Percentiles rank a stretch among this genome's conserved stretches.
phyloP scores from a whole-genome alignment of 2,113 vertebrate genomes.

The Sardina pilchardus region DNA sequence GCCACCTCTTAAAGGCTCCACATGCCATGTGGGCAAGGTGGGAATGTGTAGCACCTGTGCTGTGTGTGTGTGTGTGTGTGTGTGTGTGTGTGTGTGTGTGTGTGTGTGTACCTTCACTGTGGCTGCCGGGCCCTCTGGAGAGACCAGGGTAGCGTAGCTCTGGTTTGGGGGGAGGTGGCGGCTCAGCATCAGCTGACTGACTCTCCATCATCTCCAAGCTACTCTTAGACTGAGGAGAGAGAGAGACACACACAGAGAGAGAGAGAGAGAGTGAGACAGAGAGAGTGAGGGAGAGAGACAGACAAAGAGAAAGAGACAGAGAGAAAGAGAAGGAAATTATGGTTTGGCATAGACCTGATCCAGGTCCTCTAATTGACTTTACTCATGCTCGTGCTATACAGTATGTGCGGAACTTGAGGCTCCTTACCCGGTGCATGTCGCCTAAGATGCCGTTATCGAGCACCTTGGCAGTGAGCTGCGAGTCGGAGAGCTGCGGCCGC shows the following conservation, averaged over 20 bases:
- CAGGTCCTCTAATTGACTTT: background rate
- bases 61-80: too few relatives aligned
- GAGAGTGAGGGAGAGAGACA: background rate
- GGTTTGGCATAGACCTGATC: background rate
- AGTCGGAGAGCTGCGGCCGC: conserved; percentile 81
- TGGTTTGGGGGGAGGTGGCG: conserved; percentile 92
- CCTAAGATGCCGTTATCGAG: conserved; percentile 95
- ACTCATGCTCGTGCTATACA: background rate
- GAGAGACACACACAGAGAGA: background rate
- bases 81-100: background rate
- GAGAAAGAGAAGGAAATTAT: background rate
- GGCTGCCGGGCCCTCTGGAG: conserved; percentile 71
- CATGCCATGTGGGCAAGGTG: background rate
- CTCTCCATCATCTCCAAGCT: conserved; percentile 96
- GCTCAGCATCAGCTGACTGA: conserved; percentile 93
- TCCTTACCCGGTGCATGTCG: conserved; percentile 86
- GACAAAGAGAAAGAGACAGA: background rate
- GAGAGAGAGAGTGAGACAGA: background rate
- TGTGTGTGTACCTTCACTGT: conserved; percentile 79
- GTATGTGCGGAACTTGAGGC: background rate
- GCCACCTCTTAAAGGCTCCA: too few relatives aligned
- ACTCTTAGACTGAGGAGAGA: conserved; percentile 81
- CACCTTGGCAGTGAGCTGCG: conserved; percentile 85
- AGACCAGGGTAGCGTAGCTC: conserved; percentile 91
- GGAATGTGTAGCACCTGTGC: too few relatives aligned